Conservation (phyloP, 2,888 invertebrate genomes). For the Cistogaster globosa region DNA sequence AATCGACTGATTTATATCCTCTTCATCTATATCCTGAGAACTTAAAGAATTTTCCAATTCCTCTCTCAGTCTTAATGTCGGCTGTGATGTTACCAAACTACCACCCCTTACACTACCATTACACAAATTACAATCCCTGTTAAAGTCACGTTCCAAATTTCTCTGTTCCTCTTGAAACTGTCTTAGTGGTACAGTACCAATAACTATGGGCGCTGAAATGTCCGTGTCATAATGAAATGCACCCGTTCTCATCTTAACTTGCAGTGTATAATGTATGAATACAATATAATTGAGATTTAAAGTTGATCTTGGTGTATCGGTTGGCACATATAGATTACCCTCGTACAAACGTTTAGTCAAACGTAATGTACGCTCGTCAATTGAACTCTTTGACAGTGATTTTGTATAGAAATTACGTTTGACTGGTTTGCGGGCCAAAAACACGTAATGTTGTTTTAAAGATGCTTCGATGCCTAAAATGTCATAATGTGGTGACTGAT, state of each 20-base stretch:
- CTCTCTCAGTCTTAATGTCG: conserved; percentile 52
- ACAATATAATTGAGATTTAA: conserved; percentile 79
- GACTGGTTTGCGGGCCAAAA: conserved; percentile 79
- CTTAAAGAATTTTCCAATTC: conserved; percentile 57
- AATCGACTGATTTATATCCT: conserved; percentile 71
- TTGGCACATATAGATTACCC: conserved; percentile 84
- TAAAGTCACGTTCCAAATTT: conserved; percentile 15
- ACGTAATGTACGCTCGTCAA: conserved; percentile 77
- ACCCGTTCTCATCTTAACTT: conserved; percentile 78
- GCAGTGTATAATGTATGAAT: conserved; percentile 78
- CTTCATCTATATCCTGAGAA: conserved; percentile 68
- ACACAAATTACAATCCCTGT: conserved; percentile 52
- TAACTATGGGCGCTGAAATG: conserved; percentile 77
- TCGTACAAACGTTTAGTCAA: conserved; percentile 83
- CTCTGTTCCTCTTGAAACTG: conserved; percentile 69
- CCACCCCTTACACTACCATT: conserved; percentile 28
- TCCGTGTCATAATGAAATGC: conserved; percentile 79
- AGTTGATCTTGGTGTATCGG: conserved; percentile 89
- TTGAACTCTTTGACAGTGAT: conserved; percentile 76
- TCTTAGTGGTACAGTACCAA: conserved; percentile 78
- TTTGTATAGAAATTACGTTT: conserved; percentile 79
- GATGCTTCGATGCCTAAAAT: conserved; percentile 77
- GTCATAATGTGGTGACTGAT: conserved; percentile 83
- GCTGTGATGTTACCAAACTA: conserved; percentile 65
- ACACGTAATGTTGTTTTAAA: conserved; percentile 79